These are phyloP conservation scores for Hyles euphorbiae DNA, from an alignment of 1,140 invertebrate species.

Conservation along the genomic window DNA sequence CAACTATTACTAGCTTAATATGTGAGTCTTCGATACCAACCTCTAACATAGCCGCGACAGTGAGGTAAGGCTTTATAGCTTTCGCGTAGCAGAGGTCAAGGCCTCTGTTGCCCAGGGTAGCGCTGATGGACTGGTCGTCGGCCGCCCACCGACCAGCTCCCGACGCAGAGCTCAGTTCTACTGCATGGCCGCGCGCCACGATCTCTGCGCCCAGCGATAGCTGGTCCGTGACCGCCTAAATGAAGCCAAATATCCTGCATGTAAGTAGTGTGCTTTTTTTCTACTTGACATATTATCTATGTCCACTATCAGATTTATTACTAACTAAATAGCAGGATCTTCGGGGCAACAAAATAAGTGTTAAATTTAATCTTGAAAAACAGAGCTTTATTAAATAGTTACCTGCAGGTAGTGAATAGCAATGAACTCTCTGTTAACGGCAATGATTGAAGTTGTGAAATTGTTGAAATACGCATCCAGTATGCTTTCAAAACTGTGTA, in stretches of 20 bases:
- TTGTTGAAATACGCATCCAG: slow-evolving; percentile 57
- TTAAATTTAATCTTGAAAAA: too few species aligned
- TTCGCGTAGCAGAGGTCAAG: slow-evolving; percentile 59
- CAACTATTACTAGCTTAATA: too few species aligned
- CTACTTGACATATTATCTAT: too few species aligned
- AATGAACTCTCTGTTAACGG: slow-evolving; percentile 63
- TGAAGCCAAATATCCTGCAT: too few species aligned
- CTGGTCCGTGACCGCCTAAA: slow-evolving; percentile 47
- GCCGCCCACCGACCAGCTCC: slow-evolving; percentile 48
- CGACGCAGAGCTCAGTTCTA: slow-evolving; percentile 54
- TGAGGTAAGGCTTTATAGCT: slow-evolving; percentile 50
- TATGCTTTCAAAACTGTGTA: slow-evolving; percentile 64
- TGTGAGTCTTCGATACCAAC: slow-evolving; percentile 19
- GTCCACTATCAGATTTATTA: too few species aligned
- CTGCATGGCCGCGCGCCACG: slow-evolving; percentile 46
- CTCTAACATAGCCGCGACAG: slow-evolving; percentile 64
- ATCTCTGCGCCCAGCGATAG: slow-evolving; percentile 58
- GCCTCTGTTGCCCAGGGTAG: slow-evolving; percentile 58
- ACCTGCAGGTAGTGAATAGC: slow-evolving; percentile 65
- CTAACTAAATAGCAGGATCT: too few species aligned
- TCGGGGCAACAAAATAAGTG: too few species aligned
- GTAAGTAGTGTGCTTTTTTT: too few species aligned
- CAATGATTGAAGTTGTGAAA: slow-evolving; percentile 56
- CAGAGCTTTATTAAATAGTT: slow-evolving; percentile 4
- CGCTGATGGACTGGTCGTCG: slow-evolving; percentile 49